Evolutionary conservation across 2,888 invertebrate species (phyloP).

Genomic region (Agrypnus murinus): DNA sequence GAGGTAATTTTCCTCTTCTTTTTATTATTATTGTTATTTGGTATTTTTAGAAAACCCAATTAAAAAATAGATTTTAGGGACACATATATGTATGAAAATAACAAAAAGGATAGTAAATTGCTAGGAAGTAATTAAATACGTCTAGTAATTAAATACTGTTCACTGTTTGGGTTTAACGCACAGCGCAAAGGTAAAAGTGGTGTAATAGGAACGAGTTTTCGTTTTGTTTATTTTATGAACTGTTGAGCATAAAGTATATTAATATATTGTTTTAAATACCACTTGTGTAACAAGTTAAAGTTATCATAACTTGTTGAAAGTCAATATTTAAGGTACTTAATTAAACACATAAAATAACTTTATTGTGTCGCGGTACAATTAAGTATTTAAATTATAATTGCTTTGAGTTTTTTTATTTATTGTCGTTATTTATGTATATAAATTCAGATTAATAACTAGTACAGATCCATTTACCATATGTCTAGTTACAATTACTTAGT

Average conservation of each 20-base stretch:
- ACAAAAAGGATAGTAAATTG: conserved; percentile 7
- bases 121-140: conserved; percentile 27
- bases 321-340: conserved; percentile 34
- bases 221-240: conserved; percentile 49
- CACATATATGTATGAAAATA: conserved; percentile 6
- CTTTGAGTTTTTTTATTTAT: conserved; percentile 16
- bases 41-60: background rate
- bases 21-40: background rate
- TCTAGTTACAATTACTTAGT: too few species aligned
- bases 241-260: conserved; percentile 45
- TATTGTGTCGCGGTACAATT: background rate
- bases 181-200: conserved; percentile 46
- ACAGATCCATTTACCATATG: too few species aligned
- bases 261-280: conserved; percentile 43
- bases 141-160: conserved; percentile 35
- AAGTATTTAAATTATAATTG: background rate
- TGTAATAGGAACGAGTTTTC: conserved; percentile 44
- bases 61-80: background rate
- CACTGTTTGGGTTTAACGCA: conserved; percentile 37
- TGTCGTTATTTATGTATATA: too few species aligned
- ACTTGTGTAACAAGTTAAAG: conserved; percentile 42
- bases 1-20: background rate
- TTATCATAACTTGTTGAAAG: conserved; percentile 42
- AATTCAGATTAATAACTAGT: too few species aligned
- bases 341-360: background rate